Percentiles rank a stretch among this genome's conserved stretches.
These are phyloP conservation scores for Eulemur albifrons DNA, from an alignment of 2,797 vertebrate species.

Conservation along the genomic window DNA sequence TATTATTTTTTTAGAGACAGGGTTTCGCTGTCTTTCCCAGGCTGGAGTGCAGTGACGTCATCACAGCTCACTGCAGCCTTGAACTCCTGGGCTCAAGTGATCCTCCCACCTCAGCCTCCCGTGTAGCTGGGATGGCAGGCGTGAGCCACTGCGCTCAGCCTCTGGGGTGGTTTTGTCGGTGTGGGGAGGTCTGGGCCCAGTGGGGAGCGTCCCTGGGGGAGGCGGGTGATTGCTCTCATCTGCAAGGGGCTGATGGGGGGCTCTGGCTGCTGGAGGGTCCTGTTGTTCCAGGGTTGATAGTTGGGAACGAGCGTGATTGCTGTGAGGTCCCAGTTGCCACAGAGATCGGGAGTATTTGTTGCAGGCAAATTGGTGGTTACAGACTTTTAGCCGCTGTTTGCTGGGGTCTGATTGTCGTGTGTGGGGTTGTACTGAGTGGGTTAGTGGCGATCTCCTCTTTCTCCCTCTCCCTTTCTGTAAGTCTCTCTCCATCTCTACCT, in stretches of 20 bases:
- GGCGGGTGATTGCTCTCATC: neutral
- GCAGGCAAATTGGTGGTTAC: neutral
- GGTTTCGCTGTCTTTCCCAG: neutral
- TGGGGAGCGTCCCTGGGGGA: neutral
- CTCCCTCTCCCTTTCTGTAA: neutral
- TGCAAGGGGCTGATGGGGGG: neutral
- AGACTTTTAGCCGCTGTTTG: too few relatives aligned
- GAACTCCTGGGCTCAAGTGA: neutral
- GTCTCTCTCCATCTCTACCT: neutral
- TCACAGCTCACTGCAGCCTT: neutral
- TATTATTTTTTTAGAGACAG: neutral
- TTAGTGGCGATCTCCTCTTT: neutral
- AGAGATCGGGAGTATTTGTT: neutral
- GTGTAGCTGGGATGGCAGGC: too few relatives aligned
- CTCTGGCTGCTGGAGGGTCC: neutral
- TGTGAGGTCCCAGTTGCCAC: neutral
- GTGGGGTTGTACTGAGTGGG: neutral
- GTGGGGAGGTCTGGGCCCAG: neutral
- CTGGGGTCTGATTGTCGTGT: neutral
- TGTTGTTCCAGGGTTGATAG: neutral
- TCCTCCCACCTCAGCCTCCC: neutral
- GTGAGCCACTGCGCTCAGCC: neutral
- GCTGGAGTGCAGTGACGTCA: neutral
- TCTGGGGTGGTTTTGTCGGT: too few relatives aligned
- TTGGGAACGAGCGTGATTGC: accelerated